A percentile compares a stretch with the other conserved stretches of the same genome.
Evolutionary conservation across 2,797 vertebrate species (phyloP).

Genomic region (Octomys mimax): DNA sequence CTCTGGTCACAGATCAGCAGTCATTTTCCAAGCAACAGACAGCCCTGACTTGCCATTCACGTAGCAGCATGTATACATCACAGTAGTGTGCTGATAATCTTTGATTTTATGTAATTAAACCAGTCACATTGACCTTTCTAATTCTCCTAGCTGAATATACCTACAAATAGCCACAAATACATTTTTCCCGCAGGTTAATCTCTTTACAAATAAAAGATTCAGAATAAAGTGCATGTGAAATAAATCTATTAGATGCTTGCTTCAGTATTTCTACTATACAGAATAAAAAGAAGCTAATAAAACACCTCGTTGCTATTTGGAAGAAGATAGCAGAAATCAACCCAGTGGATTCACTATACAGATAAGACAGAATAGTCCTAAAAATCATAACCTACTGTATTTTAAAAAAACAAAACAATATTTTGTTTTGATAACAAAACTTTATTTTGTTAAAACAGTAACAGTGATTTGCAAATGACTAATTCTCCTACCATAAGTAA

Average conservation of each 20-base stretch:
- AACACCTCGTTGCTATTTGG: conserved; percentile 37
- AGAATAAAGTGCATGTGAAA: conserved; percentile 1
- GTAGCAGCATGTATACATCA: not conserved
- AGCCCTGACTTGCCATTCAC: not conserved
- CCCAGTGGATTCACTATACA: not conserved
- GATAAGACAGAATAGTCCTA: not conserved
- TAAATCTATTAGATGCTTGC: conserved; percentile 41
- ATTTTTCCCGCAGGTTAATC: not conserved
- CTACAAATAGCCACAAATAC: not conserved
- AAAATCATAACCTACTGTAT: not conserved
- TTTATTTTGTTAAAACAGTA: not conserved
- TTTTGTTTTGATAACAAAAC: too few relatives aligned
- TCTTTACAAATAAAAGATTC: conserved; percentile 33
- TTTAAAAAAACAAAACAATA: not conserved
- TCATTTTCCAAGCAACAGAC: not conserved
- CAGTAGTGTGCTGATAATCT: not conserved
- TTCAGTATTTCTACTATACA: conserved; percentile 39
- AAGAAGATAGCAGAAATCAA: conserved; percentile 1
- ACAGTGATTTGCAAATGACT: not conserved
- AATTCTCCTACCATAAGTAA: not conserved
- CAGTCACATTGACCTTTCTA: not conserved
- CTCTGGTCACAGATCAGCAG: not conserved
- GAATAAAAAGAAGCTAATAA: conserved; percentile 3
- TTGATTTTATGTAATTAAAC: conserved; percentile 33
- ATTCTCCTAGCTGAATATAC: not conserved